A percentile compares a stretch with the other conserved stretches of the same genome.
Evolutionary conservation across 2,797 vertebrate genomes (phyloP).

Genomic region (Myripristis murdjan): DNA sequence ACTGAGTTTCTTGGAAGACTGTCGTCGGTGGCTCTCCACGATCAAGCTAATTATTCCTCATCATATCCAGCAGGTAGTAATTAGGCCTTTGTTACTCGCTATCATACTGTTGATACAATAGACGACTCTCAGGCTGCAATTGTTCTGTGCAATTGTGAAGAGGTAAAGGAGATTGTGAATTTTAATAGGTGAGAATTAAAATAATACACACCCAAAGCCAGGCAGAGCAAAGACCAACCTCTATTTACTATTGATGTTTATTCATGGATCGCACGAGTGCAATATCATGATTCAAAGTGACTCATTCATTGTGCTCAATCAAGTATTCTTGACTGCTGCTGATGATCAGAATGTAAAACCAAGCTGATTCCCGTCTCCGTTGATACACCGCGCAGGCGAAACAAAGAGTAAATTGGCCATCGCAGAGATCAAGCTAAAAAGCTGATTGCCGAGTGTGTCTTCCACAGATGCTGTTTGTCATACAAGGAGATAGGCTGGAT

Average conservation of each 20-base stretch:
- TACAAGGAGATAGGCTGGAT: conserved; percentile 50
- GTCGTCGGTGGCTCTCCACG: conserved; percentile 72
- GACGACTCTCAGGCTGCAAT: conserved; percentile 79
- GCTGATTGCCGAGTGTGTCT: conserved; percentile 77
- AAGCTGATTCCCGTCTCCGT: conserved; percentile 61
- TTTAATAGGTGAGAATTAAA: conserved; percentile 80
- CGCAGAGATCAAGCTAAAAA: conserved; percentile 69
- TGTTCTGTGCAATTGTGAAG: conserved; percentile 67
- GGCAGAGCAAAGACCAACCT: conserved; percentile 47
- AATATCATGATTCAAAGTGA: conserved; percentile 73
- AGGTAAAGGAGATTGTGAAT: conserved; percentile 78
- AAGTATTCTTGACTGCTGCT: conserved; percentile 74
- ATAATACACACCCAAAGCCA: conserved; percentile 43
- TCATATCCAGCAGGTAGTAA: conserved; percentile 86
- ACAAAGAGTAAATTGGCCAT: conserved; percentile 74
- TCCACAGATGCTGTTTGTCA: conserved; percentile 68
- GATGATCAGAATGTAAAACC: conserved; percentile 68
- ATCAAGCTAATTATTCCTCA: conserved; percentile 84
- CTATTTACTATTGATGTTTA: conserved; percentile 68
- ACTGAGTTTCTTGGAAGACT: conserved; percentile 58
- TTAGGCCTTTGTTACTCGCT: conserved; percentile 82
- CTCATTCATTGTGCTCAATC: conserved; percentile 64
- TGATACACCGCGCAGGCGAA: conserved; percentile 57
- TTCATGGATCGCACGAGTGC: conserved; percentile 56
- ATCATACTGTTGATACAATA: conserved; percentile 85